Percentiles rank a stretch among this genome's conserved stretches.
Evolutionary conservation across 1,140 invertebrate species (phyloP).

Genomic region (Cydia pomonella): DNA sequence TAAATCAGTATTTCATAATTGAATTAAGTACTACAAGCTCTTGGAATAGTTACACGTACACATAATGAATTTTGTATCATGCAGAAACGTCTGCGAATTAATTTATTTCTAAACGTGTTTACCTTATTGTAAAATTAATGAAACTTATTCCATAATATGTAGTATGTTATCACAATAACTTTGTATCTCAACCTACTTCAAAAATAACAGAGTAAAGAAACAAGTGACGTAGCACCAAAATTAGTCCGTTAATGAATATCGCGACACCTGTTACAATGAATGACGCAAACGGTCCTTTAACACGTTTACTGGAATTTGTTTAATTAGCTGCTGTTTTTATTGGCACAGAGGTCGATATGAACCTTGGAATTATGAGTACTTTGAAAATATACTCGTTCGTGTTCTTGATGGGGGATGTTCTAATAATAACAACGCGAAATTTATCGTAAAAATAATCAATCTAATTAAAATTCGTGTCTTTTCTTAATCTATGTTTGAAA

Average conservation of each 20-base stretch:
- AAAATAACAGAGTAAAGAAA: slow-evolving; percentile 9
- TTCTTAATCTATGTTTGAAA: too few species aligned
- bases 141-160: neutral
- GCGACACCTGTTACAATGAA: slow-evolving; percentile 32
- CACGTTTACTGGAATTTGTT: slow-evolving; percentile 36
- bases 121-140: too few species aligned
- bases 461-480: too few species aligned
- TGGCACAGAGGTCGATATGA: slow-evolving; percentile 8
- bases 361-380: neutral
- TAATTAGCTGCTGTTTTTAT: slow-evolving; percentile 49
- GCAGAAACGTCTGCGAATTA: too few species aligned
- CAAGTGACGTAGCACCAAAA: slow-evolving; percentile 13
- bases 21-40: too few species aligned
- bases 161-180: neutral
- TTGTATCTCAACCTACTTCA: neutral
- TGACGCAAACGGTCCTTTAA: slow-evolving; percentile 44
- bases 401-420: neutral
- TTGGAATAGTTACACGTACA: too few species aligned
- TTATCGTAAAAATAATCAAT: neutral
- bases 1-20: too few species aligned
- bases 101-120: too few species aligned
- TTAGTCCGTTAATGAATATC: slow-evolving; percentile 9
- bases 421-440: neutral
- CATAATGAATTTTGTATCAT: too few species aligned
- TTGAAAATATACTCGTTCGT: slow-evolving; percentile 1